phyloP scores from a whole-genome alignment of 2,888 invertebrate species.

The Cheilosia scutellata region DNA sequence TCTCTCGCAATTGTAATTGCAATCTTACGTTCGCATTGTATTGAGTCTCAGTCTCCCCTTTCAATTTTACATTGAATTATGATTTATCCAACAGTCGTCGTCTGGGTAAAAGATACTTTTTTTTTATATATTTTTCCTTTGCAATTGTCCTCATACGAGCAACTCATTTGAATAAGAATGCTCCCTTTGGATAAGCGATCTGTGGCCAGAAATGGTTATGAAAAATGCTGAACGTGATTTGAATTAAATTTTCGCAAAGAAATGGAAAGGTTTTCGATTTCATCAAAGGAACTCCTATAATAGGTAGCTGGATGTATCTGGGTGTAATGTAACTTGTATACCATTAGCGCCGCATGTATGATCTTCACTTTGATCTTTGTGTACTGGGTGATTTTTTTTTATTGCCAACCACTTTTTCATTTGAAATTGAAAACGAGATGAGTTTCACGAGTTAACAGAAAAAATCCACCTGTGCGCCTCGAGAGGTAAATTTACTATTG shows the following conservation, averaged over 20 bases:
- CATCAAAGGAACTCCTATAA: background rate
- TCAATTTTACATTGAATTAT: slow-evolving; percentile 31
- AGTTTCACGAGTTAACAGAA: slow-evolving; percentile 42
- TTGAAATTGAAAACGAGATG: slow-evolving; percentile 72
- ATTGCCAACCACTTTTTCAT: background rate
- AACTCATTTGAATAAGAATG: slow-evolving; percentile 66
- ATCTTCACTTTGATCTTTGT: slow-evolving; percentile 61
- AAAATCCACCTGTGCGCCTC: slow-evolving; percentile 61
- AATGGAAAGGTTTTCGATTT: slow-evolving; percentile 26
- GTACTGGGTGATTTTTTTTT: slow-evolving; percentile 40
- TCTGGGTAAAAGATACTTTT: slow-evolving; percentile 3
- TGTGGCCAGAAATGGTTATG: slow-evolving; percentile 42
- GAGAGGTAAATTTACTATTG: slow-evolving; percentile 45
- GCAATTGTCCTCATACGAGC: slow-evolving; percentile 46
- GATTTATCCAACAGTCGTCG: slow-evolving; percentile 39
- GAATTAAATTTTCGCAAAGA: slow-evolving; percentile 45
- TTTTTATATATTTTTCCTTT: background rate
- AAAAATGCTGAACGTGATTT: slow-evolving; percentile 55
- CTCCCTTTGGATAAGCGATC: slow-evolving; percentile 57
- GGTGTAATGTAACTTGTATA: slow-evolving; percentile 27
- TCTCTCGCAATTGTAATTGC: slow-evolving; percentile 48
- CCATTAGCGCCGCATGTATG: slow-evolving; percentile 57
- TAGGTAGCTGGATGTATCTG: no score
- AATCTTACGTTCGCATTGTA: background rate
- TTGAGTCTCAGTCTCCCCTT: background rate